Evolutionary conservation across 2,888 invertebrate genomes (phyloP).

Genomic region (Silvanus unidentatus): DNA sequence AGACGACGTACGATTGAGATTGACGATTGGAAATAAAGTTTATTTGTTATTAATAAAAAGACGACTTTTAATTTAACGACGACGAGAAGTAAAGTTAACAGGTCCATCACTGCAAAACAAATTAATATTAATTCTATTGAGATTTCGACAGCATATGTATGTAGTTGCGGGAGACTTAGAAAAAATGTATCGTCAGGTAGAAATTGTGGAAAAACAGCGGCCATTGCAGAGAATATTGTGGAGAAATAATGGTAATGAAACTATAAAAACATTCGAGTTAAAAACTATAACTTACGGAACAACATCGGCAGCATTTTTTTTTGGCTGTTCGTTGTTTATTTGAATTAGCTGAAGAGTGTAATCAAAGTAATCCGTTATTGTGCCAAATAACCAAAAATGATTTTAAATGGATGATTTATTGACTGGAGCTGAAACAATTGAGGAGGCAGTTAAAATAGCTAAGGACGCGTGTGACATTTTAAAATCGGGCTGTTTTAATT

Average conservation of each 20-base stretch:
- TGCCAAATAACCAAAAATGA: background rate
- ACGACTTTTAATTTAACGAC: too few relatives aligned
- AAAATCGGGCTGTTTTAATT: background rate
- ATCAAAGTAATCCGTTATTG: background rate
- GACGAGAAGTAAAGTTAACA: too few relatives aligned
- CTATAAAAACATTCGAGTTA: constrained; percentile 4
- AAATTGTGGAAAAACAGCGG: constrained; percentile 1
- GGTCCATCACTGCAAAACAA: too few relatives aligned
- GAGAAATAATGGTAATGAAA: constrained; percentile 5
- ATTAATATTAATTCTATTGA: constrained; percentile 7
- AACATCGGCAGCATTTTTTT: constrained; percentile 5
- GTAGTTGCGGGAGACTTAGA: constrained; percentile 12
- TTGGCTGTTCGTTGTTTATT: constrained; percentile 9
- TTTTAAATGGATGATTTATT: constrained; percentile 2
- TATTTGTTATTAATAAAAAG: too few relatives aligned
- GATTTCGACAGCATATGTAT: constrained; percentile 11
- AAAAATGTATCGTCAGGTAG: constrained; percentile 13
- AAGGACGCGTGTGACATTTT: background rate
- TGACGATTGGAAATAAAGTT: too few relatives aligned
- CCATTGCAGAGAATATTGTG: constrained; percentile 10
- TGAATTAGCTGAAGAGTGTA: constrained; percentile 6
- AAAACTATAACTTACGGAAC: constrained; percentile 9
- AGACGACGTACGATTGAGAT: too few relatives aligned
- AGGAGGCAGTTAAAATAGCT: background rate
- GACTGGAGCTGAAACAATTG: background rate